Base-by-base conservation (phyloP, 2,888 invertebrate genomes). In the Drosophila mettleri region DNA sequence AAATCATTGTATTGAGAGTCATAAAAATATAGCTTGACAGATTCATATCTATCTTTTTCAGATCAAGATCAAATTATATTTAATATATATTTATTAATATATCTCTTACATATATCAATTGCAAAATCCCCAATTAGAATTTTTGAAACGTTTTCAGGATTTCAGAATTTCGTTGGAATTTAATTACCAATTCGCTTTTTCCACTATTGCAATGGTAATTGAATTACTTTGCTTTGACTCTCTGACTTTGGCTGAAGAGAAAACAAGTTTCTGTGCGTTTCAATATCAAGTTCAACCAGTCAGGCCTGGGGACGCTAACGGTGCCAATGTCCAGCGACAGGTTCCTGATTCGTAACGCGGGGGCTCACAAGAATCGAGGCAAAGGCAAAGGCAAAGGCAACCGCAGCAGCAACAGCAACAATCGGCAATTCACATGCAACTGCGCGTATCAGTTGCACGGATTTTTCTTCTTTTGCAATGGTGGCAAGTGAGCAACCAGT, bases 241-340 rank as follows among this genome's bases (percentile, higher is more conserved):
- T 52, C 10, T 10, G 61, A 59, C 72, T 85, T 66, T 20, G 43
- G 2, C 39, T 33, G 3, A 1, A n/a, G 9, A 6, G 14, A 16
- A 45, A 45, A 33, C 33, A 43, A 59, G 68, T 59, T 34, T 48
- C 39, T 76, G 69, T 73, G 65, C 60, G 69, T 70, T 85, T 89
- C 89, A 88, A 89, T 90, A 90, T 88, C 90, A 90, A 90, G 90
- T 90, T 90, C 90, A 89, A 90, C 89, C 82, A 89, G 90, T 89
- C 79, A 66, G 73, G 58, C 67, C 60, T 24, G 52, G 69, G 55
- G 64, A 70, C 78, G 69, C 70, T 82, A 82, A 86, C 86, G 88
- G 86, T 88, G 33, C 61, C 63, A 41, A 66, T 59, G 60, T 55
- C 53, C 62, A 66, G 62, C 82, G 70, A 76, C 80, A 79, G 85